Evolutionary conservation across 2,113 vertebrate species (phyloP), one percentile per base, ranked within the genome.

Genomic region (Apeltes quadracus): DNA sequence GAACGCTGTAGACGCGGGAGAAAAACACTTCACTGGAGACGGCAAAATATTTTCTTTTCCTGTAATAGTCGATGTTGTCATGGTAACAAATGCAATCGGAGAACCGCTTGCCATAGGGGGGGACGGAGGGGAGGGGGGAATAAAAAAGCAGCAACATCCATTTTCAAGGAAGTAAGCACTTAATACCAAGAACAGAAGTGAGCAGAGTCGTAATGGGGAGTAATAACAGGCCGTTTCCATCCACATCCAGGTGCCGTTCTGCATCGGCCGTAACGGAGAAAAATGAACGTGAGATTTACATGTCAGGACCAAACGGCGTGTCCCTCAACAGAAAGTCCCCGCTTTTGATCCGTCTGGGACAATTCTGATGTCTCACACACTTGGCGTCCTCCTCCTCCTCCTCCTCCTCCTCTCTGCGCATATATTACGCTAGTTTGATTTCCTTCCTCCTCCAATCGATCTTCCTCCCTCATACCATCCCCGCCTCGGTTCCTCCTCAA

Each of bases 51-150:
- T 15, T 57, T 8, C 18, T 32, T 57, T 69, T 6, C 50, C n/a
- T 22, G 7, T 34, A 65, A 61, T 57, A 61, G 38, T 41, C 8
- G 6, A 11, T 61, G 73, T 71, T 72, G 79, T 48, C 78, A 89
- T 82, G 73, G 80, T 58, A 84, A 82, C 84, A 69, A 68, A 79
- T 34, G 44, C 48, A 71, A 72, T 68, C 15, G 46, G 9, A 55
- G 23, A 62, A 34, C 0, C 29, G 20, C 14, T 23, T 39, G 23
- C 43, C 29, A 22, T 2, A 12, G 23, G 25, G 32, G 25, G 63
- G 63, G 5, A 18, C n/a, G n/a, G n/a, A n/a, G n/a, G n/a, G n/a
- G n/a, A n/a, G n/a, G n/a, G n/a, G n/a, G n/a, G n/a, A 20, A 29
- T 62, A 25, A 64, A 14, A 61, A 61, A 73, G 48, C 65, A 75